phyloP scores from a whole-genome alignment of 2,113 vertebrate species.

The Microcebus ravelobensis region DNA sequence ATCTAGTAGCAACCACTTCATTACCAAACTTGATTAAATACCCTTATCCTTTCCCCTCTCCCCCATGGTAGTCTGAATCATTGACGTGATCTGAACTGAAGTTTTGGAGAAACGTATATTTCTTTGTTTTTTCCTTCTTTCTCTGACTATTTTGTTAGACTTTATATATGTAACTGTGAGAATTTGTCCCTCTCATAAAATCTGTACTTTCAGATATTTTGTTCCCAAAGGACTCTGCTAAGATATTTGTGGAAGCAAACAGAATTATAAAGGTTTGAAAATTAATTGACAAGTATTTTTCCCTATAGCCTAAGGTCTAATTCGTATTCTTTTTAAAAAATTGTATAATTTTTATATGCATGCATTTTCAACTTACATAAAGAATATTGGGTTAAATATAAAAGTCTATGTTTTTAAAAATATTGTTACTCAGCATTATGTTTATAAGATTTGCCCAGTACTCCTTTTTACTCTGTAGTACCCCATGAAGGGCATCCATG shows the following conservation, averaged over 20 bases:
- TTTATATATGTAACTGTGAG: background rate
- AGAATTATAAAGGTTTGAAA: conserved; percentile 47
- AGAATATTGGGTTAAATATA: background rate
- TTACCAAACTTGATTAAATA: background rate
- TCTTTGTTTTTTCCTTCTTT: background rate
- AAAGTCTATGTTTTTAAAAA: background rate
- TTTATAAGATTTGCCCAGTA: background rate
- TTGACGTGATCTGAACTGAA: background rate
- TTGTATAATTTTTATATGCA: background rate
- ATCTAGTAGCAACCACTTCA: background rate
- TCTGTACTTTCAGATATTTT: conserved; percentile 27
- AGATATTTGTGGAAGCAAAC: conserved; percentile 29
- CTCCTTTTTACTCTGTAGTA: background rate
- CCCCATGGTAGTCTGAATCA: background rate
- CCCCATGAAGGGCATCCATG: too few species aligned
- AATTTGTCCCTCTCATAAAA: conserved; percentile 16
- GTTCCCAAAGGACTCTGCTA: conserved; percentile 16
- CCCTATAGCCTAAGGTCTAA: background rate
- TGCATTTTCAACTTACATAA: background rate
- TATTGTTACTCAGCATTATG: background rate
- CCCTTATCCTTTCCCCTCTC: fast-evolving
- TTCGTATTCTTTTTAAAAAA: conserved; percentile 15
- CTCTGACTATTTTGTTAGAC: background rate
- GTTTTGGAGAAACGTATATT: background rate
- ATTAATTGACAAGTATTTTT: conserved; percentile 56